Evolutionary conservation across 2,797 vertebrate species (phyloP), one percentile per base, ranked within the genome.

Genomic region (Sebastes hopkinsi): DNA sequence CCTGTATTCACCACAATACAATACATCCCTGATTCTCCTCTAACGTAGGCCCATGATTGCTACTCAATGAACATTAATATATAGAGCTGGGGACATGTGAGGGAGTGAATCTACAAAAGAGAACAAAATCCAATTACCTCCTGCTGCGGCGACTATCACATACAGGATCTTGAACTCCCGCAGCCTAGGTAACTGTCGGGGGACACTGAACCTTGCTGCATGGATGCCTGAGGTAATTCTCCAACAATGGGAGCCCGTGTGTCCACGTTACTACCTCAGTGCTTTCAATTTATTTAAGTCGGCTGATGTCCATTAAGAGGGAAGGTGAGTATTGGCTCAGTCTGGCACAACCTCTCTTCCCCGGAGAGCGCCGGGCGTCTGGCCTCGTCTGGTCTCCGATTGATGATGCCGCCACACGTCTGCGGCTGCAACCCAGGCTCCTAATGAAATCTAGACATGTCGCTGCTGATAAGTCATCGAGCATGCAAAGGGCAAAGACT

Each of bases 61-160:
- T 73, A 79, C 88, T 93, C 87, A 84, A 66, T 89, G 85, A 92
- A 85, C 87, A 88, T 90, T 90, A 85, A 91, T 91, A 88, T 67
- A 73, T 18, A 77, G 82, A 87, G 78, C 66, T 58, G 62, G 62
- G 80, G 75, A 88, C 68, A 73, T 80, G 77, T 73, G 75, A 55
- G 68, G 80, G 64, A 72, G 81, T 81, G 82, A 81, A 90, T 78
- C 83, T 87, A 91, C 88, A 88, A 90, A 64, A 89, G 70, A 80
- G 88, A 85, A 89, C 73, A 89, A 90, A 93, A 94, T 95, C 93
- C 93, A 94, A 93, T 95, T 92, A 92, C 80, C 84, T 84, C 79
- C 71, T 46, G 10, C 74, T n/a, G 75, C 38, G 70, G 66, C 25
- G 42, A 60, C 73, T 79, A 92, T 92, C 90, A 71, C 73, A 76